Base-by-base conservation (phyloP, 2,888 invertebrate species). In the Tanypteryx hageni region DNA sequence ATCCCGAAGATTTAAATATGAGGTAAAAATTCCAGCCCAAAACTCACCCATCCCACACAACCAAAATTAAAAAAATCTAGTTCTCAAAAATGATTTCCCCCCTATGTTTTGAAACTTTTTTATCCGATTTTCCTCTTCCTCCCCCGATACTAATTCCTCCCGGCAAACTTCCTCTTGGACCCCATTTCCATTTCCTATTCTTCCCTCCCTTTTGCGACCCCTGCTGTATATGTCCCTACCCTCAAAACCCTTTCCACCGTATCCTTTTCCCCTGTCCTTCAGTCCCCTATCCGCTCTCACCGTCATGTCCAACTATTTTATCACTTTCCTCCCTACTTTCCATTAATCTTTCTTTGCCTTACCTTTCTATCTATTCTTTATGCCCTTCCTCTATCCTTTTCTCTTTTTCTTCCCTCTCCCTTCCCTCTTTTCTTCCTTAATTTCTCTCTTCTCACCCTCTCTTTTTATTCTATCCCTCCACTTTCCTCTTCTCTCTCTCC, bases 101-200 rank as follows among this genome's bases (percentile, higher is more conserved):
- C 31, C 27, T 10, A 64, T 86, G 27, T 64, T 86, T 86, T 16
- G 31, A 31, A 85, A 61, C 0, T 64, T 61, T 86, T 86, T 31
- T 61, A 16, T 86, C 61, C 61, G 22, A 61, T 61, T 61, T 86
- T 86, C 31, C 86, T 13, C 18, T 85, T 85, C 61, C 86, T 16
- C 61, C 18, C 86, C 31, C 18, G 68, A 27, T 7, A 44, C 18
- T 11, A n/a, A 57, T 86, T 86, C 61, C 61, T 31, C 61, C 1
- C 59, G 27, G 11, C 86, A 14, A 61, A 27, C 86, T 86, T 82
- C 82, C 82, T 44, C 14, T 44, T 68, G n/a, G 68, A 68, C 86
- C 86, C 85, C 57, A 57, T 83, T 83, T 83, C 85, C 57, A 57
- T 83, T 83, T 83, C 56, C 83, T 57, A 83, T 56, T 57, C 7